phyloP scores from a whole-genome alignment of 2,797 vertebrate species.

The Ibycter americanus region DNA sequence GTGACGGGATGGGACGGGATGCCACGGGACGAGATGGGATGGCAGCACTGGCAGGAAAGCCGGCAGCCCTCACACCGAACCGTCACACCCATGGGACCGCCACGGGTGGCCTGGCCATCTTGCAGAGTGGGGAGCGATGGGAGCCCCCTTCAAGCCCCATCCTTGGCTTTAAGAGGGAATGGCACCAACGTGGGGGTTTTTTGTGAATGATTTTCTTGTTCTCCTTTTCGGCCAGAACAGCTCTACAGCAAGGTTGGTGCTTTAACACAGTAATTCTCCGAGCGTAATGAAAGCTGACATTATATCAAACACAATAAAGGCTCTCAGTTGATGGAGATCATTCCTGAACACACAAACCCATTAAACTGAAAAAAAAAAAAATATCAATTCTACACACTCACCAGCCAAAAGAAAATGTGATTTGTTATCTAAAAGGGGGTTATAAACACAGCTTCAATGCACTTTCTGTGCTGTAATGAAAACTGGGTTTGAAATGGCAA shows the following conservation, averaged over 20 bases:
- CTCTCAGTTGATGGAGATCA: conserved; percentile 93
- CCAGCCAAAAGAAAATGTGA: conserved; percentile 80
- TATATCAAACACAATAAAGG: conserved; percentile 98
- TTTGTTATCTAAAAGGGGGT: conserved; percentile 81
- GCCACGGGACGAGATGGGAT: neutral
- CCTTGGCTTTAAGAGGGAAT: neutral
- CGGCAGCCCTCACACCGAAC: neutral
- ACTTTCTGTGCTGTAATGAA: conserved; percentile 78
- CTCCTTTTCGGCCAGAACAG: conserved; percentile 40
- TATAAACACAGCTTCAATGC: conserved; percentile 78
- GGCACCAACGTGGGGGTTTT: neutral
- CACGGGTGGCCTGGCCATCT: neutral
- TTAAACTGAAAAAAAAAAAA: conserved; percentile 78
- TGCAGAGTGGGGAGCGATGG: rapidly evolving
- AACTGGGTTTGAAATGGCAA: conserved; percentile 72
- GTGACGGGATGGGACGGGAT: neutral
- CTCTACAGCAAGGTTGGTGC: conserved; percentile 69
- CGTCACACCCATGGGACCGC: rapidly evolving
- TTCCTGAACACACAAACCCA: conserved; percentile 88
- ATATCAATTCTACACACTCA: conserved; percentile 80
- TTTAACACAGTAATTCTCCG: conserved; percentile 71
- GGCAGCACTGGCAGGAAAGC: neutral
- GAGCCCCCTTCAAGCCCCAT: neutral
- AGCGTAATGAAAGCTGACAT: conserved; percentile 94
- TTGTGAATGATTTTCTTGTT: conserved; percentile 56